Evolutionary conservation across 2,113 vertebrate species (phyloP), one percentile per base, ranked within the genome.

Genomic region (Tyto alba): DNA sequence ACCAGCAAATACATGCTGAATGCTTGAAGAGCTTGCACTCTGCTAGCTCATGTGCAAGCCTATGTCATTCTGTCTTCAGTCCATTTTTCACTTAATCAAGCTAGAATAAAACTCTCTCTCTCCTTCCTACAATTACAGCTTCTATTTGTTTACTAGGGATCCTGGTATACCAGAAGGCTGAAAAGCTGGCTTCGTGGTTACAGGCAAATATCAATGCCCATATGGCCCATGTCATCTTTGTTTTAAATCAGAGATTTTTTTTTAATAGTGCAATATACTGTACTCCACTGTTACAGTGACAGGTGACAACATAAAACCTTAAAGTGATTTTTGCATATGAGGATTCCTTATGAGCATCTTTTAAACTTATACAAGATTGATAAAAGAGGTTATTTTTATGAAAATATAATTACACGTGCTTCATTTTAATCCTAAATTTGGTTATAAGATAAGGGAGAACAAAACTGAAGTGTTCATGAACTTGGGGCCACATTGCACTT

Each of bases 241-340:
- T 2, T 82, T 67, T 75, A 41, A 67, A 64, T 74, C 32, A 13
- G 47, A 53, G 19, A 4, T 17, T 8, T 34, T 59, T 63, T 73
- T 41, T 48, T 30, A 22, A 10, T 11, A 41, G 27, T 16, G 34
- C 59, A 43, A 3, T 19, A 23, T 27, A 3, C 59, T 21, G 38
- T 22, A 17, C 27, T 53, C 32, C 57, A 7, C 62, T 23, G 22
- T 50, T 34, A 17, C 18, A 15, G 36, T 38, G 77, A 32, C 32
- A 56, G 41, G 25, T 9, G 29, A 20, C 43, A 45, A 15, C 34
- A 16, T 21, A 43, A 34, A 50, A 43, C 32, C 50, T 64, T 11
- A 34, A 52, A 72, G 45, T 3, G 0, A 11, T 40, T 38, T 57
- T 38, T 68, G 29, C 1, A 0, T 40, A 2, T 12, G 16, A 27